Conservation (phyloP, 2,113 vertebrate species). For the Platichthys stellatus region DNA sequence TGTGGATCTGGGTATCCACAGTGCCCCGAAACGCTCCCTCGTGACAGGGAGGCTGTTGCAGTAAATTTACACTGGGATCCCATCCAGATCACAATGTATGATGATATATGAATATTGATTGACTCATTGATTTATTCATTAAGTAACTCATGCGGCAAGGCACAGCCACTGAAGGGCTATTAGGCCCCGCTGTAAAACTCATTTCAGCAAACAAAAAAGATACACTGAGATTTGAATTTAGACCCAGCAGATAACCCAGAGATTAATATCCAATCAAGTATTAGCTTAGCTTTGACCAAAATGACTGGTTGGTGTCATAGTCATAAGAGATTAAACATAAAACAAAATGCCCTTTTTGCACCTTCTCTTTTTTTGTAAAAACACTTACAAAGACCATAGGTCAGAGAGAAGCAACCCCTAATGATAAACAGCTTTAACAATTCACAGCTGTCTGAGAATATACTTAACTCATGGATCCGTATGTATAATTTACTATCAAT, state of each 20-base stretch:
- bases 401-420: background rate
- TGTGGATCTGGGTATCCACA: constrained; percentile 11
- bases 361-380: constrained; percentile 8
- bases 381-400: background rate
- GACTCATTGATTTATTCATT: constrained; percentile 47
- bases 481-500: background rate
- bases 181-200: constrained; percentile 22
- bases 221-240: too few relatives aligned
- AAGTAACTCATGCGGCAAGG: constrained; percentile 15
- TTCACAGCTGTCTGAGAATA: background rate
- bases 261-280: constrained; percentile 36
- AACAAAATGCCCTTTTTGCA: constrained; percentile 1
- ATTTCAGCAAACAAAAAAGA: constrained; percentile 38
- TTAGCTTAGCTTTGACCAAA: constrained; percentile 47
- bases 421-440: background rate
- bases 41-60: background rate
- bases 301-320: constrained; percentile 35
- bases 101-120: constrained; percentile 43
- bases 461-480: background rate
- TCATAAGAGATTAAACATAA: background rate
- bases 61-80: background rate
- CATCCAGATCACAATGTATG: constrained; percentile 8
- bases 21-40: background rate
- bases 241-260: background rate
- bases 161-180: constrained; percentile 26